Base-by-base conservation (phyloP, 2,888 invertebrate species). In the Julus scanicus region DNA sequence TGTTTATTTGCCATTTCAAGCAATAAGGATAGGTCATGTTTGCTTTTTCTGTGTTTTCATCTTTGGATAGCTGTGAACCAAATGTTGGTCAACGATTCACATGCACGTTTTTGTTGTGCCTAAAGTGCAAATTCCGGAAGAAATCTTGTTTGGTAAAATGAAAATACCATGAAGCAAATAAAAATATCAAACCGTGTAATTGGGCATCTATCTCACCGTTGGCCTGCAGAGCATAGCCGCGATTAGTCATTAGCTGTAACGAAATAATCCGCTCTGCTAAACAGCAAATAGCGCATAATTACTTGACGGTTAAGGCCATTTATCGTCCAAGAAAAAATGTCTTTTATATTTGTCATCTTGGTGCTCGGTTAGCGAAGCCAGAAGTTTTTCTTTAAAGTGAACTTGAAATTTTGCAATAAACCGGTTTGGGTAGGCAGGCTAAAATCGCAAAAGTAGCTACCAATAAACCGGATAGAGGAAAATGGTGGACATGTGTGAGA, bases 371-470 rank as follows among this genome's bases (percentile, higher is more conserved):
- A 63, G n/a, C 63, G n/a, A 63, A 63, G 6, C 20, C n/a, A 63
- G 63, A 63, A 5, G 8, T 20, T 20, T 63, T 20, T 63, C 20
- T 63, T 63, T 63, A 15, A 2, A 63, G n/a, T 2, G 63, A 63
- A 63, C 63, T 63, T 63, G 63, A 63, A 63, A 20, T n/a, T 63
- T n/a, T n/a, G 0, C 8, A 63, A 63, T 63, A 63, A 63, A 63
- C 63, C 63, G 63, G 63, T 63, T 63, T 63, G 63, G 63, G 8
- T n/a, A 63, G 63, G 63, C 20, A 63, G 20, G 63, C 20, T 20
- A n/a, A 63, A 63, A 63, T 63, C n/a, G 63, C 63, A n/a, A n/a
- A 63, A 63, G 63, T n/a, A n/a, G n/a, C n/a, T n/a, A 63, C 63
- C n/a, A 20, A 63, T 63, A 63, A 63, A n/a, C 13, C 15, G 53